phyloP scores from a whole-genome alignment of 2,113 vertebrate species.

The Physeter macrocephalus region DNA sequence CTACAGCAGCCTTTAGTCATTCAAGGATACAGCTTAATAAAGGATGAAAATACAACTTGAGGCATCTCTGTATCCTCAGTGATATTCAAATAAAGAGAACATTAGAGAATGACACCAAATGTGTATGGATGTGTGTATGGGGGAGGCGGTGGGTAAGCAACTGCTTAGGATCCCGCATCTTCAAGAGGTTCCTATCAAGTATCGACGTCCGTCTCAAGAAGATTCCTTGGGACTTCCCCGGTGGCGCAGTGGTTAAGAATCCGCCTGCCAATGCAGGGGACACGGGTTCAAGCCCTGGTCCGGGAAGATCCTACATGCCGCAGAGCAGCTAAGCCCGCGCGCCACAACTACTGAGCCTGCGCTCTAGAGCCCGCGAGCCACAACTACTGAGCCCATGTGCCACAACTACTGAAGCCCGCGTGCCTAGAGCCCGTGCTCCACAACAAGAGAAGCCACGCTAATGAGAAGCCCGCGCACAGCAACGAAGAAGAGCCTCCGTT shows the following conservation, averaged over 20 bases:
- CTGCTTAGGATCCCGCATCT: background rate
- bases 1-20: background rate
- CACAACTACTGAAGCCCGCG: no score
- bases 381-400: no score
- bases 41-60: background rate
- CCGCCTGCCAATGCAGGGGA: no score
- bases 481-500: fast-evolving
- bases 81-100: background rate
- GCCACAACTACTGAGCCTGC: no score
- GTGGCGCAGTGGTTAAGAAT: no score
- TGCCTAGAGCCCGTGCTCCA: no score
- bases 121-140: background rate
- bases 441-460: no score
- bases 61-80: background rate
- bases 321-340: fast-evolving
- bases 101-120: background rate
- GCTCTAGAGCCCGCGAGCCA: no score
- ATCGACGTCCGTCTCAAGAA: background rate
- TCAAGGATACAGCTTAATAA: background rate
- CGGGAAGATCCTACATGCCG: no score
- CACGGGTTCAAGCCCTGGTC: no score
- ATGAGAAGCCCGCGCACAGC: no score
- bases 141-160: background rate
- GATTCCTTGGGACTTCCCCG: background rate
- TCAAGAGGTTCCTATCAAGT: background rate